phyloP scores from a whole-genome alignment of 1,140 invertebrate species.

The Meloidogyne floridensis region DNA sequence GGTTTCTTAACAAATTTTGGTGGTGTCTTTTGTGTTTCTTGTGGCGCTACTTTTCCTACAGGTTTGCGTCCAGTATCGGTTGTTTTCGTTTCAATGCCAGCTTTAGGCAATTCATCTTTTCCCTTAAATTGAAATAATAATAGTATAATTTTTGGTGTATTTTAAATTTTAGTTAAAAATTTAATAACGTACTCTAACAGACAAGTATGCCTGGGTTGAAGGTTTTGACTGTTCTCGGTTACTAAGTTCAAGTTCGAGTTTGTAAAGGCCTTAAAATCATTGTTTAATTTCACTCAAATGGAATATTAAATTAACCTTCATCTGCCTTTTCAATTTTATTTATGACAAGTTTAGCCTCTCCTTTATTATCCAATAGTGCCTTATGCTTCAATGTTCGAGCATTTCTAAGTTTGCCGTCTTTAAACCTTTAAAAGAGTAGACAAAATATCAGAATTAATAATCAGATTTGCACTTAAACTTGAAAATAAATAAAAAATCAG shows the following conservation, averaged over 20 bases:
- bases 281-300: background rate
- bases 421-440: constrained; percentile 11
- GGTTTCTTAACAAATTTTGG: constrained; percentile 25
- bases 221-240: constrained; percentile 5
- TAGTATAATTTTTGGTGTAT: no score
- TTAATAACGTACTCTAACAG: background rate
- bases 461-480: no score
- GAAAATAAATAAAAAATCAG: no score
- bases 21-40: constrained; percentile 12
- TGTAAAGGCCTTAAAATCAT: constrained; percentile 18
- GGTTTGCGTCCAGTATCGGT: background rate
- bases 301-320: background rate
- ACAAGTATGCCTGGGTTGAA: constrained; percentile 12
- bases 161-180: no score
- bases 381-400: constrained; percentile 26
- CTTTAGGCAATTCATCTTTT: background rate
- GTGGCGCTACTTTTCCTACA: background rate
- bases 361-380: constrained; percentile 15
- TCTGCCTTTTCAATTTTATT: constrained; percentile 29
- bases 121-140: background rate
- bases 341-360: constrained; percentile 24
- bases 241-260: constrained; percentile 23
- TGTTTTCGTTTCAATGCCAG: background rate
- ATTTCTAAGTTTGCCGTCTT: constrained; percentile 27
- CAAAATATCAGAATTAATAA: no score